phyloP scores from a whole-genome alignment of 2,797 vertebrate species.

The Arrhamphus sclerolepis region DNA sequence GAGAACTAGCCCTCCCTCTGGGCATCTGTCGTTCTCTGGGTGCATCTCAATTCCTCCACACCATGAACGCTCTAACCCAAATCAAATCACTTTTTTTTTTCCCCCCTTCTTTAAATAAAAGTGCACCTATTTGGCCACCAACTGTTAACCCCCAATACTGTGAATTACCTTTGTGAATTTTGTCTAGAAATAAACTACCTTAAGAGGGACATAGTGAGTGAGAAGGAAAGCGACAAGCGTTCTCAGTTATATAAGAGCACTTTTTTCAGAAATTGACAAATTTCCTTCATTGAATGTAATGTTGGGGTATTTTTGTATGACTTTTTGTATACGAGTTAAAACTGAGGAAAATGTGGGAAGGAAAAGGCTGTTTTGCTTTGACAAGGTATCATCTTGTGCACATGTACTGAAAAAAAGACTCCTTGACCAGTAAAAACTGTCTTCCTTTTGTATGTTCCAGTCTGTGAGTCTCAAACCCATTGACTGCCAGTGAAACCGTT shows the following conservation, averaged over 20 bases:
- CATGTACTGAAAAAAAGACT: conserved; percentile 16
- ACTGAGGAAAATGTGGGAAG: conserved; percentile 25
- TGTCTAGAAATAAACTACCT: conserved; percentile 67
- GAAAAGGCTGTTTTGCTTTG: conserved; percentile 39
- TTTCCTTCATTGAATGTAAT: conserved; percentile 79
- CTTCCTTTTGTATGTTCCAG: conserved; percentile 60
- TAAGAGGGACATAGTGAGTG: conserved; percentile 35
- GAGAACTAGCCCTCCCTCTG: conserved; percentile 19
- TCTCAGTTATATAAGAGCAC: conserved; percentile 69
- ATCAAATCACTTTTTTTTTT: conserved; percentile 66
- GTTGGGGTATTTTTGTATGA: conserved; percentile 76
- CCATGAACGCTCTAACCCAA: conserved; percentile 55
- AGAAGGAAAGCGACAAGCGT: conserved; percentile 38
- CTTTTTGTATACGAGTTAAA: conserved; percentile 71
- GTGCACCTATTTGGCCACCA: conserved; percentile 63
- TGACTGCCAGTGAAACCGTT: conserved; percentile 35
- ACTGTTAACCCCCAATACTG: conserved; percentile 78
- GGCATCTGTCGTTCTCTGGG: conserved; percentile 47
- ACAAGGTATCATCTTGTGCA: conserved; percentile 32
- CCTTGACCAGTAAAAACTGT: conserved; percentile 46
- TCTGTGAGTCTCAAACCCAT: conserved; percentile 35
- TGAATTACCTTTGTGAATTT: conserved; percentile 75
- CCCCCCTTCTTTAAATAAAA: conserved; percentile 66
- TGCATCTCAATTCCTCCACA: conserved; percentile 34
- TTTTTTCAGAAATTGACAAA: conserved; percentile 67